Conservation (phyloP, 2,888 invertebrate species). For the Lamellibrachia columna region DNA sequence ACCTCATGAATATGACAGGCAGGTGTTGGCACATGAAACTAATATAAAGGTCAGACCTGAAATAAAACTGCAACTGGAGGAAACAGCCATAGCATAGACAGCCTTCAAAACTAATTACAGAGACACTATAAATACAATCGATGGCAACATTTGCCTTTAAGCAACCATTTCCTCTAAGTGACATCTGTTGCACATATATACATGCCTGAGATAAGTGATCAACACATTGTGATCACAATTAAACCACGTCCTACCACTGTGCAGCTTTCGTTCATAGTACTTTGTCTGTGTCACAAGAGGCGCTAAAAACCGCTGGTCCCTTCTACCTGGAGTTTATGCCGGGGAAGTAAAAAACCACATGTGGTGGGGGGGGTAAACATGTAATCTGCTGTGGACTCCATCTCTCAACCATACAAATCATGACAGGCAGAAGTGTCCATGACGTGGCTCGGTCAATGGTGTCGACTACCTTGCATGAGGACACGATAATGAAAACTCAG, state of each 20-base stretch:
- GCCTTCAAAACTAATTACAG: neutral
- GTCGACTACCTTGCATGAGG: too few species aligned
- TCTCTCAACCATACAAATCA: too few species aligned
- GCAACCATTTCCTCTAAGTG: neutral
- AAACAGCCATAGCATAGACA: neutral
- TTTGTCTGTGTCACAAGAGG: too few species aligned
- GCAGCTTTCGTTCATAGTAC: neutral
- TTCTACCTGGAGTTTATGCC: too few species aligned
- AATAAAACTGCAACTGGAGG: neutral
- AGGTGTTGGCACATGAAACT: neutral
- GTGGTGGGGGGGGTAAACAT: too few species aligned
- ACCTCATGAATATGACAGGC: neutral
- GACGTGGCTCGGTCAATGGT: too few species aligned
- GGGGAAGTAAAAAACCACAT: too few species aligned
- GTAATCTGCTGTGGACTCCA: too few species aligned
- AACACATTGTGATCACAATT: neutral
- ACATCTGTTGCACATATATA: neutral
- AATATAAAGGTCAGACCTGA: neutral
- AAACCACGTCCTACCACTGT: neutral
- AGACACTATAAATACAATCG: slow-evolving; percentile 11
- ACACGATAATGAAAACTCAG: too few species aligned
- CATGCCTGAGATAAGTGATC: neutral
- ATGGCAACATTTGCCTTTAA: neutral
- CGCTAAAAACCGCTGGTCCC: too few species aligned
- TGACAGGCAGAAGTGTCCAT: too few species aligned